A percentile compares a stretch with the other conserved stretches of the same genome.
These are phyloP conservation scores for Syngnathus typhle DNA, from an alignment of 2,113 vertebrate genomes.

Conservation along the genomic window DNA sequence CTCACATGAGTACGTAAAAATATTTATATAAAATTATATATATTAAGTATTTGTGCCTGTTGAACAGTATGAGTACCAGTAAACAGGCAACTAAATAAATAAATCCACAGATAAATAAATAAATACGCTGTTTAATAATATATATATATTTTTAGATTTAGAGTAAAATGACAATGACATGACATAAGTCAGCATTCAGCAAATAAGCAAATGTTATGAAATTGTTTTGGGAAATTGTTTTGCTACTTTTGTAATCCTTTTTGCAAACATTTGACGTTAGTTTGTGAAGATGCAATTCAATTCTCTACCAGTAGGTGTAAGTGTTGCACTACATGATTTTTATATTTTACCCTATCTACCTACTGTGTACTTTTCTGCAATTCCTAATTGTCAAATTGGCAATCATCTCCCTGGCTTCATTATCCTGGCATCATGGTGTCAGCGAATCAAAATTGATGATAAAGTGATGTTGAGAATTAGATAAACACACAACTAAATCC, in stretches of 20 bases:
- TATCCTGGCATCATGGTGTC: neutral
- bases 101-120: too few relatives aligned
- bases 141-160: too few relatives aligned
- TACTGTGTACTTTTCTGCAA: neutral
- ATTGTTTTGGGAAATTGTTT: slow-evolving; percentile 37
- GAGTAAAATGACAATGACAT: slow-evolving; percentile 31
- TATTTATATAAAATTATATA: too few relatives aligned
- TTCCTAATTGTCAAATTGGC: neutral
- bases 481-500: neutral
- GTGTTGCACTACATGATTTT: slow-evolving; percentile 40
- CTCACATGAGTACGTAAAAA: too few relatives aligned
- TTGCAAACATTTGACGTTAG: neutral
- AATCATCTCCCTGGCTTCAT: neutral
- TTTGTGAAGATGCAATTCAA: slow-evolving; percentile 19
- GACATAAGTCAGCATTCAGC: slow-evolving; percentile 23
- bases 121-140: too few relatives aligned
- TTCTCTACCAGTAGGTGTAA: slow-evolving; percentile 51
- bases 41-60: too few relatives aligned
- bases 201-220: slow-evolving; percentile 35
- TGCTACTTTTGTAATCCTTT: neutral
- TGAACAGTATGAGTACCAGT: too few relatives aligned
- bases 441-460: slow-evolving; percentile 5
- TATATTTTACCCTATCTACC: neutral
- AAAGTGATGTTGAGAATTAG: slow-evolving; percentile 15
- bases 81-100: too few relatives aligned